A percentile compares a stretch with the other conserved stretches of the same genome.
These are phyloP conservation scores for Fragum sueziense DNA, from an alignment of 2,888 invertebrate genomes.

Conservation along the genomic window DNA sequence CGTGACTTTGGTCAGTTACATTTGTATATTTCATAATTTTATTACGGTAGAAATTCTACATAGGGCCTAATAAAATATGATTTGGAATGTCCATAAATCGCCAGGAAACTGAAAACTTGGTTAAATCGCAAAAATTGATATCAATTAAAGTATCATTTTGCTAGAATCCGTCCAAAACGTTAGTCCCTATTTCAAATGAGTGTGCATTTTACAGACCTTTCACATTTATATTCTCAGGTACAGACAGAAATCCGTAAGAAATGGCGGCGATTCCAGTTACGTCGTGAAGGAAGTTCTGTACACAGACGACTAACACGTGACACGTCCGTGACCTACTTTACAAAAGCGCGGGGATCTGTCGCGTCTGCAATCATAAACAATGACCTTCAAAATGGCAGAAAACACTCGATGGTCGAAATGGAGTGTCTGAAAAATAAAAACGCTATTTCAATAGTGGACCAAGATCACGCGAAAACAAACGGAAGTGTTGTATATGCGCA, in stretches of 20 bases:
- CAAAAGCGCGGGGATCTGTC: constrained; percentile 49
- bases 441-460: background rate
- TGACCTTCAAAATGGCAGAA: constrained; percentile 6
- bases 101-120: too few species aligned
- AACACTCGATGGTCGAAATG: constrained; percentile 4
- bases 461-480: background rate
- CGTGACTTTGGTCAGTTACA: too few species aligned
- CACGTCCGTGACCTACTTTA: constrained; percentile 59
- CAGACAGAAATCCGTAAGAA: constrained; percentile 71
- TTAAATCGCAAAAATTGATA: too few species aligned
- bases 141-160: too few species aligned
- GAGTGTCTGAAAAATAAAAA: background rate
- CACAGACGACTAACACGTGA: constrained; percentile 45
- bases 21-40: too few species aligned
- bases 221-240: constrained; percentile 67
- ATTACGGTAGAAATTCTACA: too few species aligned
- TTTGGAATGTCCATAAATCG: too few species aligned
- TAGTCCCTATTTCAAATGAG: too few species aligned
- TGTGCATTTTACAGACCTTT: too few species aligned
- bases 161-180: too few species aligned
- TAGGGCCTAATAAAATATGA: too few species aligned
- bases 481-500: background rate
- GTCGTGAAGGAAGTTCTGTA: constrained; percentile 52
- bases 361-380: constrained; percentile 38
- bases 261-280: constrained; percentile 64